A percentile compares a stretch with the other conserved stretches of the same genome.
These are phyloP conservation scores for Tuberolachnus salignus DNA, from an alignment of 2,888 invertebrate species.

Conservation along the genomic window DNA sequence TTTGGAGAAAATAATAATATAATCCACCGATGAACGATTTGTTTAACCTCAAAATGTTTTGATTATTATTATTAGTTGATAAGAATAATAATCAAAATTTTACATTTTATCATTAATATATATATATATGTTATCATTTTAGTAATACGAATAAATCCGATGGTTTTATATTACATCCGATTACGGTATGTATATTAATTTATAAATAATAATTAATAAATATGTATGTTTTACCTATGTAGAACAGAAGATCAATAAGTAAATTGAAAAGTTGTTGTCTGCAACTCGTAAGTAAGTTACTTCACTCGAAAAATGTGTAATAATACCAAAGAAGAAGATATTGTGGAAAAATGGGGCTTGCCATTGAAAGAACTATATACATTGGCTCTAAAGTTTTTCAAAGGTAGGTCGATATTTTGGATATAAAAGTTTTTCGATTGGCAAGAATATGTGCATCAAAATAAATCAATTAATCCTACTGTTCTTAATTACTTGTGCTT, in stretches of 20 bases:
- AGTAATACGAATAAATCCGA: too few species aligned
- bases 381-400: constrained; percentile 87
- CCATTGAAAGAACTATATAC: constrained; percentile 83
- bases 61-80: not conserved
- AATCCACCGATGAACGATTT: constrained; percentile 28
- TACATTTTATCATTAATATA: not conserved
- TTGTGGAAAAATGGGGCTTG: constrained; percentile 67
- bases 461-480: not conserved
- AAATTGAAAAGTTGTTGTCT: too few species aligned
- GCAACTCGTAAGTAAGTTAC: too few species aligned
- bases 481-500: not conserved
- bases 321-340: constrained; percentile 51
- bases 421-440: not conserved
- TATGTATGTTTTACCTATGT: too few species aligned
- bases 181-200: too few species aligned
- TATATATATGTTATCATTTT: too few species aligned
- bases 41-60: constrained; percentile 45
- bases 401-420: constrained; percentile 71
- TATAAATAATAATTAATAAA: too few species aligned
- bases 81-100: constrained; percentile 1
- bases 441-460: not conserved
- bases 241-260: too few species aligned
- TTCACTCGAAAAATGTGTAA: constrained; percentile 28
- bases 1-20: constrained; percentile 13
- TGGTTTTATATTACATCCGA: too few species aligned